Conservation (phyloP, 2,113 vertebrate genomes). For the Rana temporaria region DNA sequence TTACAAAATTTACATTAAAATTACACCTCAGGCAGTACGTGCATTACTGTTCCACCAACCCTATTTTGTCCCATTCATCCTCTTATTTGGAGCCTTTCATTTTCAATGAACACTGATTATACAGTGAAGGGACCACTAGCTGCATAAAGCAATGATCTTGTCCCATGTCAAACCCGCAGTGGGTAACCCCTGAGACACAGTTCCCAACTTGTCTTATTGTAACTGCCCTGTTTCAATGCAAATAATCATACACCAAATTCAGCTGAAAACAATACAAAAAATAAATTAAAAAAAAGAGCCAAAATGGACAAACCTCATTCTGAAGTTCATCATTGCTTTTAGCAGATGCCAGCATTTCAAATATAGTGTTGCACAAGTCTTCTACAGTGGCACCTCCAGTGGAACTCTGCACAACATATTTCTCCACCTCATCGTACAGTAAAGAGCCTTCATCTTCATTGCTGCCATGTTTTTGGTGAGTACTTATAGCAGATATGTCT, state of each 20-base stretch:
- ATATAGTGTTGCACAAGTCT: slow-evolving; percentile 93
- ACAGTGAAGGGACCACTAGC: too few relatives aligned
- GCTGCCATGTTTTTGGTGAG: slow-evolving; percentile 63
- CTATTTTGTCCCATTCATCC: too few relatives aligned
- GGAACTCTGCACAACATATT: slow-evolving; percentile 81
- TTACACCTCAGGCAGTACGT: too few relatives aligned
- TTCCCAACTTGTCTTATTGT: too few relatives aligned
- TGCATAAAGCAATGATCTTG: too few relatives aligned
- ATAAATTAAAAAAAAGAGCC: neutral
- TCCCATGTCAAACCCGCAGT: too few relatives aligned
- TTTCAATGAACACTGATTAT: too few relatives aligned
- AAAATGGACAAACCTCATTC: slow-evolving; percentile 83
- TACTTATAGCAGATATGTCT: slow-evolving; percentile 65
- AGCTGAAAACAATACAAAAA: neutral
- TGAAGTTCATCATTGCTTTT: slow-evolving; percentile 94
- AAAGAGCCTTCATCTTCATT: slow-evolving; percentile 76
- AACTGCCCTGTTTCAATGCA: too few relatives aligned
- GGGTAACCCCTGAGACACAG: too few relatives aligned
- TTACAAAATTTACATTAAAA: too few relatives aligned
- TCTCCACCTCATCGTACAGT: slow-evolving; percentile 88
- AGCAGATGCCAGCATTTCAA: slow-evolving; percentile 91
- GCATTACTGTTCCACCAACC: too few relatives aligned
- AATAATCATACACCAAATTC: neutral
- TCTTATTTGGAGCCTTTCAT: too few relatives aligned
- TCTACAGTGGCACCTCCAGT: slow-evolving; percentile 85